Percentiles rank a stretch among this genome's conserved stretches.
Conservation (phyloP, 2,113 vertebrate genomes). For the Megaleporinus macrocephalus region DNA sequence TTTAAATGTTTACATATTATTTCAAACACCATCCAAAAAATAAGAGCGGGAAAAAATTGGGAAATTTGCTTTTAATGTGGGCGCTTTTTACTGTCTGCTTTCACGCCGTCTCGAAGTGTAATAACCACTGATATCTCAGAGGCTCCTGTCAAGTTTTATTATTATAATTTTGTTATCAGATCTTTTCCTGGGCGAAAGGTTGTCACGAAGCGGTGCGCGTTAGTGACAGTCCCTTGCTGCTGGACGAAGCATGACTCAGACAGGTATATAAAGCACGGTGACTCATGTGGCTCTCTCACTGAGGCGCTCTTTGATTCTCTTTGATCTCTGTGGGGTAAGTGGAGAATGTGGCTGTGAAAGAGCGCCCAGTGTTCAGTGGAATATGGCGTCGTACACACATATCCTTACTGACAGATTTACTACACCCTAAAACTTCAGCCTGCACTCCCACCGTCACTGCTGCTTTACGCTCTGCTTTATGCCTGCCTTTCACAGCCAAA, state of each 20-base stretch:
- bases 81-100: too few species aligned
- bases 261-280: neutral
- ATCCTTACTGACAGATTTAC: neutral
- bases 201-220: neutral
- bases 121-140: too few species aligned
- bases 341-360: neutral
- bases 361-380: neutral
- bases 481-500: neutral
- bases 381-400: neutral
- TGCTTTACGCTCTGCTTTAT: neutral
- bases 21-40: too few species aligned
- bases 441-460: neutral
- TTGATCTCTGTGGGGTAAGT: neutral
- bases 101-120: too few species aligned
- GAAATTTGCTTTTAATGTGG: too few species aligned
- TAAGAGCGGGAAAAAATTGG: too few species aligned
- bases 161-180: too few species aligned
- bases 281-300: neutral
- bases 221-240: neutral
- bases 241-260: neutral
- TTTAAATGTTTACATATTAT: too few species aligned
- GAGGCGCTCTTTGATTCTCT: neutral
- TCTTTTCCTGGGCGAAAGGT: too few species aligned
- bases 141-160: too few species aligned
- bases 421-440: neutral